Percentiles rank a stretch among this genome's conserved stretches.
phyloP scores from a whole-genome alignment of 2,113 vertebrate genomes.

The cattle (Bos taurus) region ARS-UCD2.0 NC_037335.1:60924501-60925000 shows the following conservation, averaged over 20 bases:
- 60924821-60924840: neutral
- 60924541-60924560: fast-evolving
- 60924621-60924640: neutral
- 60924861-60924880: neutral
- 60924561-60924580: neutral
- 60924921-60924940: neutral
- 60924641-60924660: neutral
- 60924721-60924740: neutral
- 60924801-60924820: neutral
- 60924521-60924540: neutral
- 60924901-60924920: neutral
- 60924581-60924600: neutral
- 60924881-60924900: neutral
- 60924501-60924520: neutral
- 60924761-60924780: neutral
- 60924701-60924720: neutral
- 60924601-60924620: conserved; percentile 5
- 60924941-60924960: neutral
- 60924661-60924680: neutral
- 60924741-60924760: neutral
- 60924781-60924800: neutral
- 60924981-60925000: neutral
- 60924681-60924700: neutral
- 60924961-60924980: neutral
- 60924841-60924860: neutral